Conservation (phyloP, 2,888 invertebrate species). For the Drosophila formosana region DNA sequence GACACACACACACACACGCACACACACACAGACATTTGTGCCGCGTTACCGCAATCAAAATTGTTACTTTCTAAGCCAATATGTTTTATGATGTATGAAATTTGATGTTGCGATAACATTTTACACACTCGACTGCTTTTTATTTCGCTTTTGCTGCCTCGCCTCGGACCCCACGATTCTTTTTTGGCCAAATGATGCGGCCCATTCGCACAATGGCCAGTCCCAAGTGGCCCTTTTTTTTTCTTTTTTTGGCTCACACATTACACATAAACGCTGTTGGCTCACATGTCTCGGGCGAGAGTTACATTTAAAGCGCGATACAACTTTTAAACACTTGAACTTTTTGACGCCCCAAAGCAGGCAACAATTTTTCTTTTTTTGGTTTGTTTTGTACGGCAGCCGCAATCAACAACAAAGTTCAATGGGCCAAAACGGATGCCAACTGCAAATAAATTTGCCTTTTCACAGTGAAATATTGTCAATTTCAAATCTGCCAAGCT, state of each 20-base stretch:
- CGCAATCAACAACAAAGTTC: conserved; percentile 77
- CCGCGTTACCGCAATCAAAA: conserved; percentile 78
- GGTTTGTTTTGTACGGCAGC: conserved; percentile 29
- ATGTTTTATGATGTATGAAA: conserved; percentile 83
- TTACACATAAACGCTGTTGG: background rate
- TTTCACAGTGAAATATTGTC: conserved; percentile 73
- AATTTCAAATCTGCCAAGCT: conserved; percentile 63
- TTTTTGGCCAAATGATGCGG: conserved; percentile 15
- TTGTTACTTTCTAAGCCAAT: conserved; percentile 82
- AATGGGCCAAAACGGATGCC: conserved; percentile 67
- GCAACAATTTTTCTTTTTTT: conserved; percentile 28
- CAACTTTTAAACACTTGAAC: conserved; percentile 37
- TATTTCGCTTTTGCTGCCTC: conserved; percentile 40
- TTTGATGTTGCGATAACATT: conserved; percentile 82
- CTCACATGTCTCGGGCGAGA: background rate
- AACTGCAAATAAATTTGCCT: conserved; percentile 77
- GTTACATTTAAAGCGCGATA: conserved; percentile 49
- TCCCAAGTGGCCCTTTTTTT: conserved; percentile 35
- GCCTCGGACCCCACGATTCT: background rate
- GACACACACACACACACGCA: background rate
- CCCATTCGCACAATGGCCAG: conserved; percentile 24
- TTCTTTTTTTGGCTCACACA: conserved; percentile 1
- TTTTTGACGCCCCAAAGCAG: conserved; percentile 30
- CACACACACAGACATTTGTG: conserved; percentile 30
- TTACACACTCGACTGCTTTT: conserved; percentile 76